Conservation (phyloP, 2,888 invertebrate species). For the Mesochorus sp. region DNA sequence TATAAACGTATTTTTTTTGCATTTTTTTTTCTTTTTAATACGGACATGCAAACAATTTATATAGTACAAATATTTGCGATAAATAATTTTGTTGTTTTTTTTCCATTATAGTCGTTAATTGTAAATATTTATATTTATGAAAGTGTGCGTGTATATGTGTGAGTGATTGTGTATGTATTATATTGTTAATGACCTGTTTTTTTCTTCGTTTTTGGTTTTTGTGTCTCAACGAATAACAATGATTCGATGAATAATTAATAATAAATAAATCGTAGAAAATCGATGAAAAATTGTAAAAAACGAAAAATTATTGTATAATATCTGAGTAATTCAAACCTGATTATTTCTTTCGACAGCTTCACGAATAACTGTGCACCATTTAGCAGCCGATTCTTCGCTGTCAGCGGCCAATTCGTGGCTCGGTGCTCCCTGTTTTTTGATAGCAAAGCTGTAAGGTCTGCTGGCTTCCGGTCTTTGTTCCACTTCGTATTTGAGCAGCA, state of each 20-base stretch:
- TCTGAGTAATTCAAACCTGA: slow-evolving; percentile 82
- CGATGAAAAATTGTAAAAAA: background rate
- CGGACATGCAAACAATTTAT: slow-evolving; percentile 58
- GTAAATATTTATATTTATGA: slow-evolving; percentile 62
- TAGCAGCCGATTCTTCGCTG: slow-evolving; percentile 87
- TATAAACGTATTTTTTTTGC: slow-evolving; percentile 42
- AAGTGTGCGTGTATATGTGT: slow-evolving; percentile 24
- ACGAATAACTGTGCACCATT: slow-evolving; percentile 90
- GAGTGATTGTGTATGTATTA: slow-evolving; percentile 18
- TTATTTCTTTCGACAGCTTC: slow-evolving; percentile 90
- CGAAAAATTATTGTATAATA: background rate
- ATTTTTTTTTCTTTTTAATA: slow-evolving; percentile 41
- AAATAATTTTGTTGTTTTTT: slow-evolving; percentile 31
- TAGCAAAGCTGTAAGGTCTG: slow-evolving; percentile 88
- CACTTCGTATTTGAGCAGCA: slow-evolving; percentile 92
- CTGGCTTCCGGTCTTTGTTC: slow-evolving; percentile 85
- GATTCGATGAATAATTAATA: slow-evolving; percentile 59
- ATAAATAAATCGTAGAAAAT: too few species aligned
- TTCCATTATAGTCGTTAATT: slow-evolving; percentile 44
- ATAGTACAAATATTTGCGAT: slow-evolving; percentile 56
- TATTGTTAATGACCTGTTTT: slow-evolving; percentile 32
- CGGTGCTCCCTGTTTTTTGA: slow-evolving; percentile 88
- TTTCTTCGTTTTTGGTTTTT: slow-evolving; percentile 34
- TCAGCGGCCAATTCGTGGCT: slow-evolving; percentile 92
- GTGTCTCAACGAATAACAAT: slow-evolving; percentile 51